Evolutionary conservation across 2,888 invertebrate species (phyloP).

Genomic region (Schrankia costaestrigalis): DNA sequence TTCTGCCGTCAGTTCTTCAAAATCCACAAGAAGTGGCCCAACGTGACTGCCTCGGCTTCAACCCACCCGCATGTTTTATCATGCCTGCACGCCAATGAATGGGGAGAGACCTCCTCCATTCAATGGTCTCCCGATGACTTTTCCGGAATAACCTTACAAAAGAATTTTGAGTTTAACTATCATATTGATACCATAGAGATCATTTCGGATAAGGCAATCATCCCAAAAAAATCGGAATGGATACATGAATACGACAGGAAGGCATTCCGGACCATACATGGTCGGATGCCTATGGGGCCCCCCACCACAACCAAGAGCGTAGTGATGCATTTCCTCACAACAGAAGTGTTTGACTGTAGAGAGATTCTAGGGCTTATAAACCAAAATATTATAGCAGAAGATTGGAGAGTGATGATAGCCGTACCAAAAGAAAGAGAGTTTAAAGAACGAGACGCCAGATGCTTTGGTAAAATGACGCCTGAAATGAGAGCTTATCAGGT

Average conservation of each 20-base stretch:
- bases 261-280: not conserved
- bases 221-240: not conserved
- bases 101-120: too few species aligned
- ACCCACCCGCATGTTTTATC: too few species aligned
- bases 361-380: not conserved
- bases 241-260: not conserved
- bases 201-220: not conserved
- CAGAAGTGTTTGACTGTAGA: not conserved
- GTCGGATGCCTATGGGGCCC: not conserved
- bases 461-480: constrained; percentile 2
- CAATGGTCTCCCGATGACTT: too few species aligned
- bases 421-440: not conserved
- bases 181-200: too few species aligned
- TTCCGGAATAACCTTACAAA: too few species aligned
- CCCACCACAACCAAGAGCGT: not conserved
- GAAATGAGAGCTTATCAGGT: constrained; percentile 3
- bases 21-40: too few species aligned
- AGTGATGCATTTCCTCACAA: not conserved
- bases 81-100: too few species aligned
- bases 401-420: not conserved
- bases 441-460: not conserved
- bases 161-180: too few species aligned
- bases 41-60: too few species aligned
- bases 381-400: not conserved
- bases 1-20: too few species aligned